Evolutionary conservation across 64 coral and sea anemone species (phyloP), one percentile per base, ranked within the genome.

Genomic region (Anthopleura sola): DNA sequence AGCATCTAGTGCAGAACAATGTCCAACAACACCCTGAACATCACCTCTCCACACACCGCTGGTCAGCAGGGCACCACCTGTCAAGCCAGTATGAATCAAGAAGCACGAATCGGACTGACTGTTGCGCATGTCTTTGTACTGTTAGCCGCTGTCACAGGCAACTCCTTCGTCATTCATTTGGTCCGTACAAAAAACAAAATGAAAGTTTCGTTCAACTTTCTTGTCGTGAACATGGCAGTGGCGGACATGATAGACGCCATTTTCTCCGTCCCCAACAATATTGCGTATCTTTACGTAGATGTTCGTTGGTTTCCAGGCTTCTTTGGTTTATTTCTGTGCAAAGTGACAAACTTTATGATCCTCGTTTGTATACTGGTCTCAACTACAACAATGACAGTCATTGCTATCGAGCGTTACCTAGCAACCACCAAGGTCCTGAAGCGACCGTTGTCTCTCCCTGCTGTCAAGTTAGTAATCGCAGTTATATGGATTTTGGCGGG

Each of bases 351-450:
- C 50, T 90, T 93, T 68, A 68, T 90, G 20, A 24, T 93, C n/a
- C 56, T 91, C 58, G 86, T 90, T 23, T 87, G 91, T 53, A 97
- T 97, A 48, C 82, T 86, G 6, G 83, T 83, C 3, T 87, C 88
- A 60, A 90, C 93, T 23, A 87, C 86, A 28, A 97, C 94, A 1
- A 79, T 97, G n/a, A 90, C 91, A 0, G 21, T 93, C 55, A 97
- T 97, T 68, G 88, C 91, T 1, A 85, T 93, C 13, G 94, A 97
- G 69, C 82, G 94, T 76, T 97, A 97, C 57, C 84, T 93, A 46
- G 71, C 89, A 44, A 93, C 91, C 60, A 78, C 88, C 3, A 85
- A 81, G 21, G 88, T 87, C 33, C 76, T 83, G 36, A 90, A 84
- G 9, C 86, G 86, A 51, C 80, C 94, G 0, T 56, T 97, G 16